Evolutionary conservation across 2,888 invertebrate species (phyloP), one percentile per base, ranked within the genome.

Genomic region (Netelia virgata): DNA sequence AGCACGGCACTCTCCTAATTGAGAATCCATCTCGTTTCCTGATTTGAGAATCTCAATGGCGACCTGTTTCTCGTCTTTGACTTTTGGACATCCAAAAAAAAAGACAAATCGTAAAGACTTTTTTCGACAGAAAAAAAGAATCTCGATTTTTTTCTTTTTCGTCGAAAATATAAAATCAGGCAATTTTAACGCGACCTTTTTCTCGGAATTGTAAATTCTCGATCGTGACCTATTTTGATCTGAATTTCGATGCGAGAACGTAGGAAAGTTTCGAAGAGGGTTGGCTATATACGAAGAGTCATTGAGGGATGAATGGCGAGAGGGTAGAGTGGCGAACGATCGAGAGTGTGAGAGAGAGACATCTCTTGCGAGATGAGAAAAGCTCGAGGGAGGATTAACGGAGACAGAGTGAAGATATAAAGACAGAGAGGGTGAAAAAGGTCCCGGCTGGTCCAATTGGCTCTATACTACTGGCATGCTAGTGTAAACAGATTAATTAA

Each of bases 401-500:
- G 63, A 28, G 76, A 59, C 36, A 59, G 16, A 63, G 63, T 10
- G 36, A 74, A 66, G 66, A 74, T 53, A 70, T 53, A 70, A 57
- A 77, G 73, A 68, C 16, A 69, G 36, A 47, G 41, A 80, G 74
- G n/a, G 50, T 28, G 53, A 10, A 50, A 50, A 16, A 53, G 16
- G 53, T 11, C 53, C 5, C 28, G 69, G 47, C 68, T 55, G 63
- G 74, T 41, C 20, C 80, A 78, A 82, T 81, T 76, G 82, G 82
- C 83, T 79, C 68, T 73, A 11, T 74, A 66, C 61, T 75, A 69
- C 81, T 78, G 72, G 81, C 70, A 75, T 63, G 70, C 36, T 53
- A 75, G 78, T 84, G 87, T 88, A 88, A 88, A 88, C 88, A 89
- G 88, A 89, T 89, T 88, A 88, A 89, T 89, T 89, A 89, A 89